Base-by-base conservation (phyloP, 2,797 vertebrate species). In the Characodon lateralis region DNA sequence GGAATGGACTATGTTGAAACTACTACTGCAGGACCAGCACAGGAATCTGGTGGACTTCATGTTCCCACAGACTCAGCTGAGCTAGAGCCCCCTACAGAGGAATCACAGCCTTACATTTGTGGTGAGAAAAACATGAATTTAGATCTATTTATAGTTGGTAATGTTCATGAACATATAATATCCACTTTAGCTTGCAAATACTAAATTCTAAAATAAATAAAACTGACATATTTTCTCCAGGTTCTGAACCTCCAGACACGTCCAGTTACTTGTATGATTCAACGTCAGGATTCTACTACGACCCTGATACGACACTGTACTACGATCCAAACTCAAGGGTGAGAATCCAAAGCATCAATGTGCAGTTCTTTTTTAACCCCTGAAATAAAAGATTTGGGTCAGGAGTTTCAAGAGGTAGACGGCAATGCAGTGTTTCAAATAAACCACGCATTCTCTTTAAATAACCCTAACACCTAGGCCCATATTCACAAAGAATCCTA, bases 281-380 rank as follows among this genome's bases (percentile, higher is more conserved):
- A 80, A 97, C 97, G 12, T 99, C 98, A 48, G 98, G 98, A 76
- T 98, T 97, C 93, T 99, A 97, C 93, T 99, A 99, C 0, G 97
- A 99, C 84, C 98, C 98, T 0, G 96, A 97, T 93, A 97, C 98
- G 6, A 98, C 96, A 2, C 94, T 98, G 13, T 98, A 98, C 83
- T 99, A 98, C 72, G 98, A 99, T 84, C 97, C 97, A 0, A 96
- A 94, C 88, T 98, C 97, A 22, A 96, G 98, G 96, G 98, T 99
- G 88, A 95, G 78, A 66, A 41, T 74, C 31, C 48, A 43, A 20
- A 59, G n/a, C 72, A 43, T 69, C 16, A 16, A 43, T 58, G 53
- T 72, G 2, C 13, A 58, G 18, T 46, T 41, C 7, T 31, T 55
- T 71, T 70, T 70, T 16, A 26, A 13, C 12, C 4, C 22, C 24